Evolutionary conservation across 2,113 vertebrate genomes (phyloP), one percentile per base, ranked within the genome.

Genomic region (Caranx ignobilis): DNA sequence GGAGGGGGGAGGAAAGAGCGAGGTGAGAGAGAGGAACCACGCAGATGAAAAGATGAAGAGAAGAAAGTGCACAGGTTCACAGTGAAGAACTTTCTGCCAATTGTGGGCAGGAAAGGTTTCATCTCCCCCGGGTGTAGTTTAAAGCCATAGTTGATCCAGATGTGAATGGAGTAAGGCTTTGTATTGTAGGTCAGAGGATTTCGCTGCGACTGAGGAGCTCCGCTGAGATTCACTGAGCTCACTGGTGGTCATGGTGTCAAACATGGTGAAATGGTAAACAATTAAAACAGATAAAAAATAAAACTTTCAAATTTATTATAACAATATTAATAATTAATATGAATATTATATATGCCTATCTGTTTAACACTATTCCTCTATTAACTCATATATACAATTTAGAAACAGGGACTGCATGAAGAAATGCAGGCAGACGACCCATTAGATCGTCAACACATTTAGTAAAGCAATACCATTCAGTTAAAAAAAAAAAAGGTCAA

Each of bases 21-120:
- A 69, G 45, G 41, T 48, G 60, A 11, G 19, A 61, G 73, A 70
- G 77, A 81, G 73, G 52, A 78, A 71, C 32, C 31, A 4, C 63
- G 66, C n/a, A 43, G 67, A 82, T 79, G 78, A 86, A 77, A 74
- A 66, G 50, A 56, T 67, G 64, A 80, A 81, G 80, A 83, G 82
- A 90, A 64, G 57, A 39, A 75, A 60, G 71, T 13, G n/a, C 54
- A 77, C 70, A 79, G 79, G 63, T 61, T 71, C 78, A 83, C 78
- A 83, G 75, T 80, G 79, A 73, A 74, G 86, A 86, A 81, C 75
- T 79, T 71, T 41, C 9, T 41, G 39, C 39, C 3, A 12, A 35
- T 61, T 21, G 52, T 41, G n/a, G 37, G 18, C 65, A 6, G 6
- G 41, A 34, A 3, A 4, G 48, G 26, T 63, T 69, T 5, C 26